phyloP scores from a whole-genome alignment of 2,888 invertebrate genomes.

The Megalurothrips usitatus region DNA sequence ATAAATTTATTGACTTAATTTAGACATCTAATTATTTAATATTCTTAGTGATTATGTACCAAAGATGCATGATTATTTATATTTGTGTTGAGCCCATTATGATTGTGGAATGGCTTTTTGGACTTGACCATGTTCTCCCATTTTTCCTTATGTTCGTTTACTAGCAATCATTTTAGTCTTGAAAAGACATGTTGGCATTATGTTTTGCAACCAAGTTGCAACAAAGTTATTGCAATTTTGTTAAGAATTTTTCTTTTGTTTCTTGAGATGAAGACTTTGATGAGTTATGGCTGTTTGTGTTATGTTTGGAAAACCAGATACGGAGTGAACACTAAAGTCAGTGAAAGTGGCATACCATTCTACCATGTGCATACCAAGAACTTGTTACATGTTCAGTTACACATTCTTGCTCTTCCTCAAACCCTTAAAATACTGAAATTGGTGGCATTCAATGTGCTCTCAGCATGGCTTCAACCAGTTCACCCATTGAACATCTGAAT shows the following conservation, averaged over 20 bases:
- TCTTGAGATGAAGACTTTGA: constrained; percentile 20
- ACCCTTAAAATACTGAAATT: no score
- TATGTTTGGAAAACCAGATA: not conserved
- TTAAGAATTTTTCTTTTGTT: not conserved
- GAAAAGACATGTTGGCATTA: constrained; percentile 17
- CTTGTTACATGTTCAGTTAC: no score
- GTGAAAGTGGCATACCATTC: not conserved
- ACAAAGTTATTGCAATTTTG: not conserved
- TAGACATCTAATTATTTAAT: constrained; percentile 27
- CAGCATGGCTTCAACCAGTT: no score
- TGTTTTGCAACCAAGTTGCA: constrained; percentile 15
- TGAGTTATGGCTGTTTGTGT: constrained; percentile 17
- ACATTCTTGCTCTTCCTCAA: no score
- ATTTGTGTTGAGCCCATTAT: constrained; percentile 21
- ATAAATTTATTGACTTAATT: constrained; percentile 22
- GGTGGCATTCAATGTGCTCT: no score
- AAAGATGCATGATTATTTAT: constrained; percentile 27
- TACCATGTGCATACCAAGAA: no score
- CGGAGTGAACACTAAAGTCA: not conserved
- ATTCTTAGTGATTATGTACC: constrained; percentile 24
- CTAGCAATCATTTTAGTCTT: not conserved
- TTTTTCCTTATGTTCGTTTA: not conserved
- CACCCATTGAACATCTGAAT: no score
- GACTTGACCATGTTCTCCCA: constrained; percentile 22
- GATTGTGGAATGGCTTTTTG: constrained; percentile 22